Evolutionary conservation across 2,113 vertebrate genomes (phyloP).

Genomic region (Arizona elegans): DNA sequence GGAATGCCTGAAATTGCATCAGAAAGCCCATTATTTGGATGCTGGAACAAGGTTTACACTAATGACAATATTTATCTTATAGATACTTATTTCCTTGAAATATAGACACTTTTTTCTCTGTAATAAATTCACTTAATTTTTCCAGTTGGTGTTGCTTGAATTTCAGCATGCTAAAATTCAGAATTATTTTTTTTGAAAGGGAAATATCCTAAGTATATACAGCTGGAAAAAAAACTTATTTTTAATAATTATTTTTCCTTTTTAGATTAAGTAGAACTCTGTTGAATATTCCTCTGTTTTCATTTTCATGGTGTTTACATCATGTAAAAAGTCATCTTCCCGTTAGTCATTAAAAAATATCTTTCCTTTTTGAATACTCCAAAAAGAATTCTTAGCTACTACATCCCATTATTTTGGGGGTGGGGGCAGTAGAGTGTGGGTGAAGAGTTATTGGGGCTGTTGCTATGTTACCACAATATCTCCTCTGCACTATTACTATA

Average conservation of each 20-base stretch:
- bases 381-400: neutral
- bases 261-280: neutral
- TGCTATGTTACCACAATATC: neutral
- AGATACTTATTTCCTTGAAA: conserved; percentile 15
- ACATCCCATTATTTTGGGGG: neutral
- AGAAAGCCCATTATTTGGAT: neutral
- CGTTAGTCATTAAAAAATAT: neutral
- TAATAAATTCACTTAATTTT: conserved; percentile 38
- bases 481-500: neutral
- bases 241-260: conserved; percentile 37
- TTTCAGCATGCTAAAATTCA: conserved; percentile 1
- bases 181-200: conserved; percentile 27
- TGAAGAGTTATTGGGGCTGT: neutral
- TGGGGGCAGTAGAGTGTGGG: neutral
- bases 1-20: neutral
- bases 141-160: conserved; percentile 17
- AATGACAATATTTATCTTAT: neutral
- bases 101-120: conserved; percentile 20
- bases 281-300: neutral
- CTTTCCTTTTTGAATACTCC: neutral
- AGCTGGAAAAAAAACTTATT: conserved; percentile 44
- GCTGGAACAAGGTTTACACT: conserved; percentile 1
- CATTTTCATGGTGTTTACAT: neutral
- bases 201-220: conserved; percentile 12
- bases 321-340: neutral